Percentiles rank a stretch among this genome's conserved stretches.
phyloP scores from a whole-genome alignment of 2,113 vertebrate species.

The Sylvicapra grimmia region DNA sequence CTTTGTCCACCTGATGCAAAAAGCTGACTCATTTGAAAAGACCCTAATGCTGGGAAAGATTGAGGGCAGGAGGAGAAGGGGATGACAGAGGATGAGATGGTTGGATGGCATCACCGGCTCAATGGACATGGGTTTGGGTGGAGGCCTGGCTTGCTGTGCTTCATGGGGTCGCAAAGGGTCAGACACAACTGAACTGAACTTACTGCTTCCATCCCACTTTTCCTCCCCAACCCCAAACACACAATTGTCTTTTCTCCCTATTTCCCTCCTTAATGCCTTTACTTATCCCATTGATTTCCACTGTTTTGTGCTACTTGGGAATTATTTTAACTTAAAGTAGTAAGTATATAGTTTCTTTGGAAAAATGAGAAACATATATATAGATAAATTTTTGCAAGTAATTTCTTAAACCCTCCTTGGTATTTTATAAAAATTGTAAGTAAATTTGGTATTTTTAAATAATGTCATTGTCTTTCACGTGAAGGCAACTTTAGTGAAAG shows the following conservation, averaged over 20 bases:
- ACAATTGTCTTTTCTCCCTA: background rate
- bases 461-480: background rate
- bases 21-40: background rate
- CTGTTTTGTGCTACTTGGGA: background rate
- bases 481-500: background rate
- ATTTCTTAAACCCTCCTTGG: background rate
- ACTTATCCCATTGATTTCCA: background rate
- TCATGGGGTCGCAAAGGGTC: background rate
- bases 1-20: background rate
- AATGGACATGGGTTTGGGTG: background rate
- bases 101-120: background rate
- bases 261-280: background rate
- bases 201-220: background rate
- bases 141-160: background rate
- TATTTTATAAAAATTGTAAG: background rate
- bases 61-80: background rate
- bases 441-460: constrained; percentile 1
- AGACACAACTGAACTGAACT: background rate
- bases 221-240: background rate
- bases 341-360: background rate
- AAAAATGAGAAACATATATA: background rate
- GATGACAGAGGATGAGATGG: background rate
- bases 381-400: background rate
- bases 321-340: constrained; percentile 3
- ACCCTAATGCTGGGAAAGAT: background rate